Base-by-base conservation (phyloP, 2,797 vertebrate genomes). In the Hephaestus fuliginosus region DNA sequence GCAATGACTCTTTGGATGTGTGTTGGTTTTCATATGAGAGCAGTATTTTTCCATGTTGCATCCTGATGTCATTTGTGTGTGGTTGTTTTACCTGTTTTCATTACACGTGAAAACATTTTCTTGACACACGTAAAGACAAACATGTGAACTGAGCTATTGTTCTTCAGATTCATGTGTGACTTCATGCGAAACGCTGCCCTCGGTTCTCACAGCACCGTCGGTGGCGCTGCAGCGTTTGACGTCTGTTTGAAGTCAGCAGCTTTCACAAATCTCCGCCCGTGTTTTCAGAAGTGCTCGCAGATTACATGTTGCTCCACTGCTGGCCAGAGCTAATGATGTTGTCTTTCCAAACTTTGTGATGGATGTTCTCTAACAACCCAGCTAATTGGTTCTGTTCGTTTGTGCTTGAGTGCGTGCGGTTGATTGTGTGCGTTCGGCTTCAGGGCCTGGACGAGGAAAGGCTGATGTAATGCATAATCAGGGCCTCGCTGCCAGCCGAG, bases 381-480 rank as follows among this genome's bases (percentile, higher is more conserved):
- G 57, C 74, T 88, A 74, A 88, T 86, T 85, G 84, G 64, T 28
- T 83, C 53, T 66, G 65, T 76, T 48, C 25, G 36, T 74, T 61
- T 14, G 3, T 63, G 66, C 0, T 17, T 44, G 64, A 22, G 58
- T 56, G 62, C 63, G 81, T 73, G 75, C 39, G 70, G 66, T 68
- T 80, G 72, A 36, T 36, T 66, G 63, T 76, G 66, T 71, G 67
- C 64, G n/a, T 72, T 68, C 18, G 46, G 52, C 82, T 80, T 33
- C 70, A n/a, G 78, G 77, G 81, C 60, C 73, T 78, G 89, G 60
- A 86, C 0, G 17, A 80, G 85, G 85, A 91, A 81, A 81, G 52
- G 67, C 52, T 95, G 94, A 95, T 91, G 94, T 95, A 91, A 95
- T 93, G 74, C 85, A 81, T 69, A 89, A 86, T 75, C 60, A 72